Base-by-base conservation (phyloP, 2,888 invertebrate species). In the Mimas tiliae region DNA sequence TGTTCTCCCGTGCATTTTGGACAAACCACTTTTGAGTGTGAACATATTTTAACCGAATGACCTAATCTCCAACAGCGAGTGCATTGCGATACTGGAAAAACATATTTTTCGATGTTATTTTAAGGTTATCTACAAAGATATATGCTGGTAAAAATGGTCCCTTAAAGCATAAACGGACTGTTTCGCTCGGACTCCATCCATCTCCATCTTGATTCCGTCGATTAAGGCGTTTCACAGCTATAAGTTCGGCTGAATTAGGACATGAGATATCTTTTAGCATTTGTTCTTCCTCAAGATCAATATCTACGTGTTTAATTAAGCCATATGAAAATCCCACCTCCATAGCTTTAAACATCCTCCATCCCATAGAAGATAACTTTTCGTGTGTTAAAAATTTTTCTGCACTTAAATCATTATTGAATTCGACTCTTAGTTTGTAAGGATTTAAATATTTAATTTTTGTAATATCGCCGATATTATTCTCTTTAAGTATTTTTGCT, bases 21-120 rank as follows among this genome's bases (percentile, higher is more conserved):
- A 52, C 52, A 52, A 27, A 14, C 27, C 12, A 27, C 27, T 14
- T 52, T 52, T n/a, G n/a, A n/a, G 6, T 27, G 9, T 9, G 21
- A 52, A 27, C 52, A 52, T 14, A 14, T 11, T 52, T 52, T 52
- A 52, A 27, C 9, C 12, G 19, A 8, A 12, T 52, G 52, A 19
- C 52, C 52, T 27, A 27, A 52, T 52, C 27, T 52, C 52, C 52
- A 52, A 12, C 52, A 52, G 1, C 12, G 27, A 27, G 19, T 27
- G 11, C 52, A 51, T 12, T 51, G 51, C 11, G 51, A 51, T 0
- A 51, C 51, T 51, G 51, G 51, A 21, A 51, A 51, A 27, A 52
- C 6, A 6, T 52, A 52, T 27, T 21, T 21, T 8, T 52, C 27
- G 14, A 52, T 27, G 12, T 14, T 52, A 12, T 52, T 52, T 27